Percentiles rank a stretch among this genome's conserved stretches.
These are phyloP conservation scores for Agrochola circellaris DNA, from an alignment of 2,888 invertebrate species.

Conservation along the genomic window DNA sequence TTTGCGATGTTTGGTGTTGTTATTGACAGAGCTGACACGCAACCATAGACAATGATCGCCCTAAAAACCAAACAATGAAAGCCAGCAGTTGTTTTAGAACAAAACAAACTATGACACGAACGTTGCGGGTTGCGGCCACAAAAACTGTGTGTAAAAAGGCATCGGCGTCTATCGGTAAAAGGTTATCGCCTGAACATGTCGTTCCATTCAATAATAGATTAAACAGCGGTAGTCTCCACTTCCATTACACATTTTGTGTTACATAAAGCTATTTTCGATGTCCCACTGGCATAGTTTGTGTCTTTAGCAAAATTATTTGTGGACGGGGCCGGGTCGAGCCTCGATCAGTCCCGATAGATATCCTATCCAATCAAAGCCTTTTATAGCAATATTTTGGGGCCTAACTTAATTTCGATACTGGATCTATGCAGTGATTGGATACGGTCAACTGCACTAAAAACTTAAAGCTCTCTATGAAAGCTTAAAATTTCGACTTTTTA, in stretches of 20 bases:
- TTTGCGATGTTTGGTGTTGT: too few relatives aligned
- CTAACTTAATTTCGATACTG: constrained; percentile 16
- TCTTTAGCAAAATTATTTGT: constrained; percentile 67
- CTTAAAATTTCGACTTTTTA: too few relatives aligned
- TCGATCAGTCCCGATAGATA: constrained; percentile 67
- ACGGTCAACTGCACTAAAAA: background rate
- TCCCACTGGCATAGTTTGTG: constrained; percentile 62
- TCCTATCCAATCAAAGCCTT: constrained; percentile 67
- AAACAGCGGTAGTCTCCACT: constrained; percentile 30
- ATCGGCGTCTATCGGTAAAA: constrained; percentile 7
- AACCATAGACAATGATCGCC: constrained; percentile 10
- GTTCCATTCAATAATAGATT: constrained; percentile 53
- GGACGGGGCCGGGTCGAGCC: constrained; percentile 64
- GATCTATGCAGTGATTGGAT: constrained; percentile 12
- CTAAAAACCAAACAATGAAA: constrained; percentile 22
- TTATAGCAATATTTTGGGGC: constrained; percentile 47
- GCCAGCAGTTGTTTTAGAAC: constrained; percentile 18
- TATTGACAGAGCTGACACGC: too few relatives aligned
- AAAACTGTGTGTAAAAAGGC: constrained; percentile 18
- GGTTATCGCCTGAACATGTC: constrained; percentile 37
- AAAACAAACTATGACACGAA: constrained; percentile 12
- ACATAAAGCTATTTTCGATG: constrained; percentile 58
- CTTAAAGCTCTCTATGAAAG: too few relatives aligned
- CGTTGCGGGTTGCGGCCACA: background rate
- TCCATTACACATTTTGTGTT: constrained; percentile 53